These are phyloP conservation scores for Lophius americanus DNA, from an alignment of 2,797 vertebrate species.

Conservation along the genomic window DNA sequence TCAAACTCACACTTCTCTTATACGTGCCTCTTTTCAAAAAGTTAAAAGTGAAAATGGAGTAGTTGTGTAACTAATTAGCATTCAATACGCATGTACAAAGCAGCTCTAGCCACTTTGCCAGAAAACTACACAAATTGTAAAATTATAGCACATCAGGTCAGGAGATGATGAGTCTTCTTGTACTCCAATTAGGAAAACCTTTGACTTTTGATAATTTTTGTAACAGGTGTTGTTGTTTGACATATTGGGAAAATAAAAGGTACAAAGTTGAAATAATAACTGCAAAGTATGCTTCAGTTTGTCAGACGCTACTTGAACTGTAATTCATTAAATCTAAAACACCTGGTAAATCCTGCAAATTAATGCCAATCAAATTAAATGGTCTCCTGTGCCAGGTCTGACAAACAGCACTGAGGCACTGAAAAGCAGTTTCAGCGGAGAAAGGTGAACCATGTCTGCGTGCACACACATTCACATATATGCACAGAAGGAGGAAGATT, in stretches of 20 bases:
- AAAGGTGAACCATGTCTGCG: slow-evolving; percentile 15
- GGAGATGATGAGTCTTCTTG: not conserved
- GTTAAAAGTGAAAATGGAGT: no score
- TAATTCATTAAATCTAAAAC: slow-evolving; percentile 37
- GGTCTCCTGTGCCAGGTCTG: slow-evolving; percentile 23
- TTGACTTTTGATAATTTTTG: not conserved
- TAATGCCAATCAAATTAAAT: slow-evolving; percentile 55
- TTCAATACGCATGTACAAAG: no score
- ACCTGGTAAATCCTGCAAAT: slow-evolving; percentile 56
- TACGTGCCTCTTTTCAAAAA: no score
- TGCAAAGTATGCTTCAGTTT: slow-evolving; percentile 15
- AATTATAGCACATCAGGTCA: not conserved
- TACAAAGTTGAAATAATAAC: slow-evolving; percentile 30
- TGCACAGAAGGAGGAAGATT: slow-evolving; percentile 53
- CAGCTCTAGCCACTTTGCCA: not conserved
- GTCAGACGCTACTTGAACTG: slow-evolving; percentile 43
- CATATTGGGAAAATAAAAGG: slow-evolving; percentile 21
- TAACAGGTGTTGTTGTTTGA: slow-evolving; percentile 33
- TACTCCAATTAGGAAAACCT: not conserved
- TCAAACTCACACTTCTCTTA: no score
- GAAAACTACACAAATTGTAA: not conserved
- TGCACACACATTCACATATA: slow-evolving; percentile 2
- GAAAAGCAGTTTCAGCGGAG: slow-evolving; percentile 20
- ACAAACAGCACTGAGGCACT: slow-evolving; percentile 23
- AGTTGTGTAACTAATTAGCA: no score